Base-by-base conservation (phyloP, 2,888 invertebrate species). In the Pammene fasciana region DNA sequence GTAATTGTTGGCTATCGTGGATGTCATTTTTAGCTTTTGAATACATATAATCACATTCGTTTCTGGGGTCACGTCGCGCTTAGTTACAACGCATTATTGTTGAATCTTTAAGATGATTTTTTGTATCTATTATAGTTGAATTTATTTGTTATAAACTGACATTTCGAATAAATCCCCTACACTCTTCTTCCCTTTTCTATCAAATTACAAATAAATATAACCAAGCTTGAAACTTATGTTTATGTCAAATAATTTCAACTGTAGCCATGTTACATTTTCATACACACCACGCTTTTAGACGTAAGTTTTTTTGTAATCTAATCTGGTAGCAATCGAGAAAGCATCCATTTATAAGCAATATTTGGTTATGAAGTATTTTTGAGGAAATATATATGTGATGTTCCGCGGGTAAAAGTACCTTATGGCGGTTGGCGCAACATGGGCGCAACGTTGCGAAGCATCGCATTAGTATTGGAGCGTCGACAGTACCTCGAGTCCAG, bases 281-380 rank as follows among this genome's bases (percentile, higher is more conserved):
- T 86, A 77, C 78, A 83, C 82, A 82, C 82, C 82, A 79, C 84
- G 81, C 79, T 80, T 74, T 77, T 89, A 90, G 87, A 76, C 72
- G 73, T 90, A 89, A 88, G 89, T 85, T 80, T 83, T 81, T 82
- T 77, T 73, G 71, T 86, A 26, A 26, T 26, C 79, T 80, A 67
- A 73, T 78, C 76, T 80, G 84, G 84, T 86, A 83, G 82, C 85
- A 83, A 83, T 83, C 78, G 80, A 86, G 86, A 64, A 81, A 78
- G 79, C 78, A 82, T 85, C 84, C 80, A 82, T 78, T 81, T 86
- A 83, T 81, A 82, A 87, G 87, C 87, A 86, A 84, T 84, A 82
- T 79, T 76, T 82, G 82, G 78, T 75, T 78, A 78, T 72, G 76
- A 81, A 84, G 82, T 84, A 82, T 84, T 86, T 84, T 82, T 76